These are phyloP conservation scores for Chiloscyllium plagiosum DNA, from an alignment of 2,113 vertebrate species.

Conservation along the genomic window DNA sequence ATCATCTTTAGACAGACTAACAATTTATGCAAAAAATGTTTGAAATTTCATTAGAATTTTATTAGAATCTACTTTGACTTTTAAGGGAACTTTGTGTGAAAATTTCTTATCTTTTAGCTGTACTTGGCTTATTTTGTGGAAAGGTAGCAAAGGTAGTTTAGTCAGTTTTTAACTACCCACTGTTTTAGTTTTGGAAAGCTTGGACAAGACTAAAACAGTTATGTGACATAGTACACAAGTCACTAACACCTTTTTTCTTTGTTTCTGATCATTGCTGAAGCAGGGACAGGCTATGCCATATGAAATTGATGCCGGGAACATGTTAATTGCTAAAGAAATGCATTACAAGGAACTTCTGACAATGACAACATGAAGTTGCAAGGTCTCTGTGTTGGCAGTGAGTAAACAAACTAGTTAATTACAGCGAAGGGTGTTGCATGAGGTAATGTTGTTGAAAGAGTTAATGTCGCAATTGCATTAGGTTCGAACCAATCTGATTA, in stretches of 20 bases:
- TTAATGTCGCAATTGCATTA: too few species aligned
- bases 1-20: not conserved
- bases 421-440: too few species aligned
- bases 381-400: not conserved
- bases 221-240: not conserved
- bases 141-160: not conserved
- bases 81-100: not conserved
- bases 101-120: not conserved
- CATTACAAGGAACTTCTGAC: not conserved
- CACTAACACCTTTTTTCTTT: not conserved
- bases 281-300: not conserved
- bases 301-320: not conserved
- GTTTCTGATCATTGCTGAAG: not conserved
- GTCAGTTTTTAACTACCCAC: not conserved
- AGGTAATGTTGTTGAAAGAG: too few species aligned
- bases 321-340: not conserved
- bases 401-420: too few species aligned
- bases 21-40: not conserved
- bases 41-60: slow-evolving; percentile 6
- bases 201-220: not conserved
- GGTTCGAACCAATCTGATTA: too few species aligned
- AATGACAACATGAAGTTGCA: not conserved
- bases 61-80: not conserved
- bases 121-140: not conserved
- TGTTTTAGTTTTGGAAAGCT: not conserved